Percentiles rank a stretch among this genome's conserved stretches.
phyloP scores from a whole-genome alignment of 2,113 vertebrate species.

The Mobula hypostoma region DNA sequence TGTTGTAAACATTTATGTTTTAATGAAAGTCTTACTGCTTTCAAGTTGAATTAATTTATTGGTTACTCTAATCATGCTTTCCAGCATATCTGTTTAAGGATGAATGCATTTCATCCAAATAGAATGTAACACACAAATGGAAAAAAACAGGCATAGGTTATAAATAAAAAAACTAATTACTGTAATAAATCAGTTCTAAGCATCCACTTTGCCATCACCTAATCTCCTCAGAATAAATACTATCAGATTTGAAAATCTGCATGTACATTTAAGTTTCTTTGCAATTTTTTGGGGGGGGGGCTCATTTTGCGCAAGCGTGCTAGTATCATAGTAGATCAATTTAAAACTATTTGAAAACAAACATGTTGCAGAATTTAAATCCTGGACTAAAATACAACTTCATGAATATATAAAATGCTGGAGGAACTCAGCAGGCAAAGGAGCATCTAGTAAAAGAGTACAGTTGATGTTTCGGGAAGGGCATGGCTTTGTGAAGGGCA shows the following conservation, averaged over 20 bases:
- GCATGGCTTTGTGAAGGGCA: too few species aligned
- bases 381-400: background rate
- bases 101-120: background rate
- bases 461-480: too few species aligned
- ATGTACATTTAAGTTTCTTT: background rate
- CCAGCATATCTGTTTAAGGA: background rate
- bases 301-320: background rate
- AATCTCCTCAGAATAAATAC: background rate
- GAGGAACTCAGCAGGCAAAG: too few species aligned
- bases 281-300: too few species aligned
- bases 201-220: background rate
- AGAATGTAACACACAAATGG: background rate
- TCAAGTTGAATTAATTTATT: slow-evolving; percentile 8
- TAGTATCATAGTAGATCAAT: background rate
- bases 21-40: slow-evolving; percentile 22
- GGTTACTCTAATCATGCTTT: background rate
- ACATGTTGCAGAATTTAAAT: background rate
- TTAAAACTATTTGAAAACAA: background rate
- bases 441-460: too few species aligned
- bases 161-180: background rate
- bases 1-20: slow-evolving; percentile 15
- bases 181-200: background rate
- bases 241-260: background rate
- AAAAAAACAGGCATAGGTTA: background rate
- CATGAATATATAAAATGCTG: too few species aligned